phyloP scores from a whole-genome alignment of 1,140 invertebrate genomes.

The Physella acuta region DNA sequence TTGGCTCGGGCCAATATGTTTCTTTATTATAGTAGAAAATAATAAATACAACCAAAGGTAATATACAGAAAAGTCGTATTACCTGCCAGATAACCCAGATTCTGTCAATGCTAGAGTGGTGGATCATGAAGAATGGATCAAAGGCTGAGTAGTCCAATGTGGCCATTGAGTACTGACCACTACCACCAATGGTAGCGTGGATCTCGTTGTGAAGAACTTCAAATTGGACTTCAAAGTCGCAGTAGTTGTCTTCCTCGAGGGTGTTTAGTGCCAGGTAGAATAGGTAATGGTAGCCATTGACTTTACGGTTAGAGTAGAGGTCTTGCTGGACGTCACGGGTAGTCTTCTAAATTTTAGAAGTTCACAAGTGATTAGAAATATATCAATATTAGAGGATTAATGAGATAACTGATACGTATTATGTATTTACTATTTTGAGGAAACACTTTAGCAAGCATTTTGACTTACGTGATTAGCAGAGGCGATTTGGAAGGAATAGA shows the following conservation, averaged over 20 bases:
- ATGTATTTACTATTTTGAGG: background rate
- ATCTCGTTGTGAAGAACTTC: conserved; percentile 31
- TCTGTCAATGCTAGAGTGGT: too few species aligned
- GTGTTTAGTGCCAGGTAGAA: conserved; percentile 13
- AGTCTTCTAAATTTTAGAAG: background rate
- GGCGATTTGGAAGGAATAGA: conserved; percentile 18
- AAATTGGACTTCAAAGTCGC: conserved; percentile 31
- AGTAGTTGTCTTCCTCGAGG: conserved; percentile 30
- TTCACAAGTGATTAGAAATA: too few species aligned
- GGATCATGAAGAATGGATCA: too few species aligned
- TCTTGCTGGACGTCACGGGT: conserved; percentile 2
- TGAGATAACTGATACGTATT: background rate
- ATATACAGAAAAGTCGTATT: too few species aligned
- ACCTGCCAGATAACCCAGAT: too few species aligned
- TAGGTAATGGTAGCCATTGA: conserved; percentile 15
- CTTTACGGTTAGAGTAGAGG: conserved; percentile 16
- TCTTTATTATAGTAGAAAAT: background rate
- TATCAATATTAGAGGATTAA: too few species aligned
- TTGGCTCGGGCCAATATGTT: background rate
- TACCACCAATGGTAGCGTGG: conserved; percentile 27
- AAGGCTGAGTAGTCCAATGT: conserved; percentile 29
- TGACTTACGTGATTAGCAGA: conserved; percentile 14
- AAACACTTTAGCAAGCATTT: background rate
- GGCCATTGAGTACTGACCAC: conserved; percentile 17
- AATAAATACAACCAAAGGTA: background rate